Evolutionary conservation across 2,113 vertebrate genomes (phyloP).

Genomic region (Cisticola juncidis): DNA sequence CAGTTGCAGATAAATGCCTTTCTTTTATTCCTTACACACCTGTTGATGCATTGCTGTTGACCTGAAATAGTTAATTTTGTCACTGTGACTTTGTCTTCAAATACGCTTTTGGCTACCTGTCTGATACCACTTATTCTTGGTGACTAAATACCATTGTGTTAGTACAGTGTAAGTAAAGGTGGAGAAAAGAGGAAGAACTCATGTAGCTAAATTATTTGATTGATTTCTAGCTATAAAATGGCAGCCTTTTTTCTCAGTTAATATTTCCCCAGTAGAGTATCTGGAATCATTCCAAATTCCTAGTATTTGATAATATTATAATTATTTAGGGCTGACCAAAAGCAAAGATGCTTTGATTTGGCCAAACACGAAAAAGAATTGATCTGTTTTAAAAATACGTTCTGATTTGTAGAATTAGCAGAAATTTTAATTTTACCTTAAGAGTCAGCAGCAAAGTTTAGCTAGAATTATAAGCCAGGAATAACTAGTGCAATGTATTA

Average conservation of each 20-base stretch:
- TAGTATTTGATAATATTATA: background rate
- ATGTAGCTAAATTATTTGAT: background rate
- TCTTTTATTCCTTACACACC: background rate
- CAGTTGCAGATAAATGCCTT: background rate
- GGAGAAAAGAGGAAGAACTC: background rate
- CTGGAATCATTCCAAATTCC: background rate
- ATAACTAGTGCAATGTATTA: background rate
- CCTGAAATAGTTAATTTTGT: background rate
- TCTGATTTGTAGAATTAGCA: background rate
- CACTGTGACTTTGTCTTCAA: background rate
- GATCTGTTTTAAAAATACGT: background rate
- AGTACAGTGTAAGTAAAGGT: background rate
- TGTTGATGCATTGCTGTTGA: background rate
- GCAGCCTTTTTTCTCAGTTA: background rate
- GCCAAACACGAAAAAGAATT: background rate
- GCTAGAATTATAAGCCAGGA: background rate
- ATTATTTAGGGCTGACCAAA: background rate
- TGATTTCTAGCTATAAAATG: background rate
- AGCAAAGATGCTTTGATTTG: background rate
- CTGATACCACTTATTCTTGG: background rate
- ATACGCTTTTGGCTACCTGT: background rate
- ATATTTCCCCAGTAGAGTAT: background rate
- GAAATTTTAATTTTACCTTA: background rate
- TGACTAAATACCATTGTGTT: background rate
- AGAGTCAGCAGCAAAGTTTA: background rate